phyloP scores from a whole-genome alignment of 2,888 invertebrate species.

The Epistrophella euchroma region DNA sequence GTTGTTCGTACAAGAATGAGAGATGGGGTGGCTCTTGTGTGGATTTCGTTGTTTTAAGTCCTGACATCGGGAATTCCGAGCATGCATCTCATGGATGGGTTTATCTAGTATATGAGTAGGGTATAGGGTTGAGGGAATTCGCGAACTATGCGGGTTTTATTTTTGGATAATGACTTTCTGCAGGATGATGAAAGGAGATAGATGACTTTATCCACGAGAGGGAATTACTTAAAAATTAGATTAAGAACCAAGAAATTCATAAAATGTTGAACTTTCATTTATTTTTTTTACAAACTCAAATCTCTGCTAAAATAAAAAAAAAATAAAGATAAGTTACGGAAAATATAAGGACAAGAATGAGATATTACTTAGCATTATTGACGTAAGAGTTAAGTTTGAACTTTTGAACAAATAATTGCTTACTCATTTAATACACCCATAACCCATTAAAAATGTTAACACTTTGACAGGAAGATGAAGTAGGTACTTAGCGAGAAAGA shows the following conservation, averaged over 20 bases:
- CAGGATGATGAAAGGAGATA: slow-evolving; percentile 43
- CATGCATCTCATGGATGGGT: slow-evolving; percentile 5
- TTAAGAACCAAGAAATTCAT: slow-evolving; percentile 11
- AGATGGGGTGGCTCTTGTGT: slow-evolving; percentile 56
- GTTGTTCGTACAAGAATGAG: not conserved
- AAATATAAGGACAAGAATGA: not conserved
- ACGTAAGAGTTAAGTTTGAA: not conserved
- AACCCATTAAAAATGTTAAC: slow-evolving; percentile 9
- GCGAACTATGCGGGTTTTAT: slow-evolving; percentile 30
- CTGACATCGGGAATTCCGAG: slow-evolving; percentile 42
- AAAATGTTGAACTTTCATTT: not conserved
- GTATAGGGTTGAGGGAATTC: not conserved
- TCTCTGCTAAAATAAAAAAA: not conserved
- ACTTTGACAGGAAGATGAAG: not conserved
- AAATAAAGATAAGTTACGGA: not conserved
- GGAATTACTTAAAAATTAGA: not conserved
- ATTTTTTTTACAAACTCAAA: not conserved
- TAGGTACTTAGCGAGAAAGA: not conserved
- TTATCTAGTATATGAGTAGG: not conserved
- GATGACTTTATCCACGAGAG: slow-evolving; percentile 3
- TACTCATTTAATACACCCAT: not conserved
- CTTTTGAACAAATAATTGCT: not conserved
- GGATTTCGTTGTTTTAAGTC: slow-evolving; percentile 70
- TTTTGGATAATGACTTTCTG: slow-evolving; percentile 67
- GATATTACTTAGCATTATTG: not conserved